Percentiles rank a stretch among this genome's conserved stretches.
Conservation (phyloP, 2,797 vertebrate species). For the Hippoglossus hippoglossus region DNA sequence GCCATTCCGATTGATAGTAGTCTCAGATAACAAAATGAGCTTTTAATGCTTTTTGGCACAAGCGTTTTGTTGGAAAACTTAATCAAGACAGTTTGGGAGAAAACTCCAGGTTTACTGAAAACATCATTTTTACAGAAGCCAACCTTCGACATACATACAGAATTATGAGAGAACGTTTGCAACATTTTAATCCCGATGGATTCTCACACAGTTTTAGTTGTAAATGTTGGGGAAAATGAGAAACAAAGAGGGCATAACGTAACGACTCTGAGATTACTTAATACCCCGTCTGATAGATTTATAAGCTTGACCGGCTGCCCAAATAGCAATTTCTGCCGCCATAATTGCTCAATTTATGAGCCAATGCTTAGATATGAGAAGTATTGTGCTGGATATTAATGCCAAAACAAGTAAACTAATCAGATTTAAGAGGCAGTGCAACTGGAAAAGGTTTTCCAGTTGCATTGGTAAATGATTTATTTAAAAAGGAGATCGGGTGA, state of each 20-base stretch:
- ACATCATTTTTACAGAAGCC: constrained; percentile 4
- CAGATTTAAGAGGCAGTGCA: constrained; percentile 65
- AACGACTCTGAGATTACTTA: constrained; percentile 64
- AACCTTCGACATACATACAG: not conserved
- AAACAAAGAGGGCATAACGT: constrained; percentile 69
- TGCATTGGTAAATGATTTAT: constrained; percentile 64
- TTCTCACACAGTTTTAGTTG: constrained; percentile 52
- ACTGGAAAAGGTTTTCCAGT: constrained; percentile 56
- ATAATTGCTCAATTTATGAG: constrained; percentile 73
- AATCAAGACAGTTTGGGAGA: constrained; percentile 1
- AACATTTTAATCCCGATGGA: constrained; percentile 35
- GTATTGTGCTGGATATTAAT: constrained; percentile 55
- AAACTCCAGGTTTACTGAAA: not conserved
- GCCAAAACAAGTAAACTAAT: constrained; percentile 81
- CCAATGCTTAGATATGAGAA: constrained; percentile 67
- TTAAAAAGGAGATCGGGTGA: constrained; percentile 63
- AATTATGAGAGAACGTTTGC: constrained; percentile 25
- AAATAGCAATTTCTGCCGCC: constrained; percentile 69
- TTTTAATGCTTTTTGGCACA: constrained; percentile 12
- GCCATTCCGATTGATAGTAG: constrained; percentile 4
- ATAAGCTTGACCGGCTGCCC: constrained; percentile 66
- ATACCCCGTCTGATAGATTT: constrained; percentile 68
- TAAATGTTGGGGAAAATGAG: constrained; percentile 78
- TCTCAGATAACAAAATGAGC: constrained; percentile 13
- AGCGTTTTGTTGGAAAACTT: constrained; percentile 6